phyloP scores from a whole-genome alignment of 2,797 vertebrate genomes.

The Pangasius sanitwongsei region DNA sequence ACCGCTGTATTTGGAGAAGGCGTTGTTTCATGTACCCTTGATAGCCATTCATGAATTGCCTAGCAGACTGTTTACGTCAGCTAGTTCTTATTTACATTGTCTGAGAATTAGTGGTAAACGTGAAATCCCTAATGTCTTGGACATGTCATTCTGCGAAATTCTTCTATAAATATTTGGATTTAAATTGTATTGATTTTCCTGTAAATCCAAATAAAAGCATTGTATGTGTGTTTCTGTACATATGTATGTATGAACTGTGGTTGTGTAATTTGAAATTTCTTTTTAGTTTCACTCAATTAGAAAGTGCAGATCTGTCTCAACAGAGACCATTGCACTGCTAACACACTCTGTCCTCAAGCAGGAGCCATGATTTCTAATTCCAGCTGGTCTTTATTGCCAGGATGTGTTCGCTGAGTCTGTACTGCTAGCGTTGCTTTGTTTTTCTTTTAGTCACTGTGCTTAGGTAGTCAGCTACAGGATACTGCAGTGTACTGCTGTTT shows the following conservation, averaged over 20 bases:
- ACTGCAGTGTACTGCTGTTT: background rate
- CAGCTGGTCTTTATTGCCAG: background rate
- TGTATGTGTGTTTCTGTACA: background rate
- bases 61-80: background rate
- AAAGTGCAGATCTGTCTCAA: background rate
- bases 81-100: background rate
- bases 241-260: too few relatives aligned
- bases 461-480: background rate
- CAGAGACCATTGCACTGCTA: background rate
- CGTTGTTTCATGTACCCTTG: background rate
- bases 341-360: background rate
- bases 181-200: background rate
- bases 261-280: background rate
- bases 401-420: background rate
- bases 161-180: background rate
- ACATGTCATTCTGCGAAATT: background rate
- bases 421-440: background rate
- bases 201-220: background rate
- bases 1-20: background rate
- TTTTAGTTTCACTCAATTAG: background rate
- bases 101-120: background rate
- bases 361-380: background rate
- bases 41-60: background rate
- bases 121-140: background rate
- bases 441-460: background rate